A percentile compares a stretch with the other conserved stretches of the same genome.
These are phyloP conservation scores for Formica selysi DNA, from an alignment of 1,140 invertebrate species.

Conservation along the genomic window DNA sequence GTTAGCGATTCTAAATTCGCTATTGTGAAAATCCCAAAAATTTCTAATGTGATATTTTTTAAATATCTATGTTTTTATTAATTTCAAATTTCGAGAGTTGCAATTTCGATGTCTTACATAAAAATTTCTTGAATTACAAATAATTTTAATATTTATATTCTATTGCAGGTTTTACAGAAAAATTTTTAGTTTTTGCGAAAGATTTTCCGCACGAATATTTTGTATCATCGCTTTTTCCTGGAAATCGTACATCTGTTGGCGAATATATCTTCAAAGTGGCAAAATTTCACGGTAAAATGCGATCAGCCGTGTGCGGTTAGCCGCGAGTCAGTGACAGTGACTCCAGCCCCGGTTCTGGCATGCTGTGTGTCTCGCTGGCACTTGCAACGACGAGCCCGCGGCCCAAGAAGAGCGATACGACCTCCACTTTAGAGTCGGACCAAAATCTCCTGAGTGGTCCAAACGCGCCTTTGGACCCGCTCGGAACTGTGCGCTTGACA, in stretches of 20 bases:
- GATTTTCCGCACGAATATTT: neutral
- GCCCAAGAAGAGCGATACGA: slow-evolving; percentile 56
- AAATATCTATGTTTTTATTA: neutral
- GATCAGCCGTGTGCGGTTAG: slow-evolving; percentile 22
- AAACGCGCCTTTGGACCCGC: slow-evolving; percentile 59
- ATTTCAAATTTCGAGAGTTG: no score
- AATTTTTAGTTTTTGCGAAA: neutral
- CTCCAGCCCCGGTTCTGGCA: neutral
- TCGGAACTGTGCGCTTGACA: slow-evolving; percentile 55
- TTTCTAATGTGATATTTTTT: neutral
- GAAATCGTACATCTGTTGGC: slow-evolving; percentile 20
- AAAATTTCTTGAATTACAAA: neutral
- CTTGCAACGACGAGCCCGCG: slow-evolving; percentile 35
- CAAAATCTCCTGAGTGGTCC: slow-evolving; percentile 61
- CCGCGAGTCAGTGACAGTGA: slow-evolving; percentile 46
- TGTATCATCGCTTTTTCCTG: neutral
- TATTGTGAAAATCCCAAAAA: neutral
- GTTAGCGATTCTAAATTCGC: neutral
- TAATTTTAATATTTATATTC: neutral
- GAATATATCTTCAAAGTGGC: slow-evolving; percentile 13
- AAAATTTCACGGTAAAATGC: slow-evolving; percentile 53
- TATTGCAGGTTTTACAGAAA: no score
- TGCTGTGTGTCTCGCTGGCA: slow-evolving; percentile 43
- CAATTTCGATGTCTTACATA: neutral
- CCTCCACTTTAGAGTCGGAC: slow-evolving; percentile 50